These are phyloP conservation scores for Eucriotettix oculatus DNA, from an alignment of 2,888 invertebrate genomes.

Conservation along the genomic window DNA sequence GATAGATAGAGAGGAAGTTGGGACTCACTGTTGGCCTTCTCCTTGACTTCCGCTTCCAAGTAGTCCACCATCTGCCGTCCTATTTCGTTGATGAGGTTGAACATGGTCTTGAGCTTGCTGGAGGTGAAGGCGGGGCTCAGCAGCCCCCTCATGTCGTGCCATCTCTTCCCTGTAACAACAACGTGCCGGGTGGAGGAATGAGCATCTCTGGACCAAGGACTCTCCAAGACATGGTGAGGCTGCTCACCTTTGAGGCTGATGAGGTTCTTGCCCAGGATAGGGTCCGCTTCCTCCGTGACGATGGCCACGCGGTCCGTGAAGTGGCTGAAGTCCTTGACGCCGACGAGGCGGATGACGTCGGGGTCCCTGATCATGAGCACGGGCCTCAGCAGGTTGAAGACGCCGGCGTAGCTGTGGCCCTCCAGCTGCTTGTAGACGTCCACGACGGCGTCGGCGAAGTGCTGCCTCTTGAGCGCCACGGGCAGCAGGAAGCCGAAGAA, in stretches of 20 bases:
- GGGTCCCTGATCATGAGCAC: background rate
- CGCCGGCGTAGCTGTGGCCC: background rate
- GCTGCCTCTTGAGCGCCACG: background rate
- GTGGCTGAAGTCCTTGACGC: background rate
- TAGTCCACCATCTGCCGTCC: constrained; percentile 3
- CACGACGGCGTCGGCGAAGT: background rate
- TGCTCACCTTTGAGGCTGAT: background rate
- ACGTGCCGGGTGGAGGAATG: background rate
- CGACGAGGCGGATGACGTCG: background rate
- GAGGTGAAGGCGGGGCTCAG: constrained; percentile 11
- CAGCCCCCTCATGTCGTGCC: constrained; percentile 8
- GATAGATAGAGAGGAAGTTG: background rate
- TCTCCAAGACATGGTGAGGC: background rate
- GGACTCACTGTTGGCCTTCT: background rate
- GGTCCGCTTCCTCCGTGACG: background rate
- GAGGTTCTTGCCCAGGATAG: background rate
- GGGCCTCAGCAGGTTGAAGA: background rate
- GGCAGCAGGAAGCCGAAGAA: background rate
- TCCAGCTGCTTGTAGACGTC: background rate
- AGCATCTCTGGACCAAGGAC: background rate
- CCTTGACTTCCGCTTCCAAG: constrained; percentile 1
- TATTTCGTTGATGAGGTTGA: constrained; percentile 3
- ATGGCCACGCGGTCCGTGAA: background rate
- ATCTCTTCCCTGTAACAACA: constrained; percentile 5
- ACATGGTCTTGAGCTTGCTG: constrained; percentile 9